Conservation (phyloP, 2,888 invertebrate genomes). For the Callosobruchus maculatus region DNA sequence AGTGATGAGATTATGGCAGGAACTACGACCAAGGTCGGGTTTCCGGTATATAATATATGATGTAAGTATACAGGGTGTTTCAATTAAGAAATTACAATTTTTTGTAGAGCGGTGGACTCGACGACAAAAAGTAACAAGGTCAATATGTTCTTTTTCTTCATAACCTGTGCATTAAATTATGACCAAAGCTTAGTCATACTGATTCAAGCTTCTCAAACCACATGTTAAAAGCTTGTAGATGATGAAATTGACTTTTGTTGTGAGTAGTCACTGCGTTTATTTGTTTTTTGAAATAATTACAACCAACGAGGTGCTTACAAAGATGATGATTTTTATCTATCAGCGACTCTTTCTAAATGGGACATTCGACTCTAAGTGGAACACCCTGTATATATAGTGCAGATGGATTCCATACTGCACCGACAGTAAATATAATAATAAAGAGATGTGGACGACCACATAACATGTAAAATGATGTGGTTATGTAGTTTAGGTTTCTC, state of each 20-base stretch:
- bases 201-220: too few species aligned
- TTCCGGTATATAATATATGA: not conserved
- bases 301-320: too few species aligned
- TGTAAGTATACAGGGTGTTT: not conserved
- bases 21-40: not conserved
- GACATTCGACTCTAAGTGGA: not conserved
- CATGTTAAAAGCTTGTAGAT: too few species aligned
- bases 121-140: too few species aligned
- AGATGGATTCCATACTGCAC: conserved; percentile 16
- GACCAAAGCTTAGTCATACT: too few species aligned
- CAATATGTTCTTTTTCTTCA: too few species aligned
- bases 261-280: too few species aligned
- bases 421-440: conserved; percentile 20
- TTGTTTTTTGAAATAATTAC: too few species aligned
- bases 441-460: conserved; percentile 35
- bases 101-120: not conserved
- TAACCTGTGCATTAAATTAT: too few species aligned
- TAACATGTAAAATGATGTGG: conserved; percentile 47
- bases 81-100: not conserved
- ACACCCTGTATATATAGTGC: conserved; percentile 17
- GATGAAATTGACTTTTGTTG: too few species aligned
- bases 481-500: conserved; percentile 53
- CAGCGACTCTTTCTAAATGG: too few species aligned
- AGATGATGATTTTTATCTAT: too few species aligned
- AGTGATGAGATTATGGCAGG: conserved; percentile 28